These are phyloP conservation scores for Prunella himalayana DNA, from an alignment of 2,113 vertebrate species.

Conservation along the genomic window DNA sequence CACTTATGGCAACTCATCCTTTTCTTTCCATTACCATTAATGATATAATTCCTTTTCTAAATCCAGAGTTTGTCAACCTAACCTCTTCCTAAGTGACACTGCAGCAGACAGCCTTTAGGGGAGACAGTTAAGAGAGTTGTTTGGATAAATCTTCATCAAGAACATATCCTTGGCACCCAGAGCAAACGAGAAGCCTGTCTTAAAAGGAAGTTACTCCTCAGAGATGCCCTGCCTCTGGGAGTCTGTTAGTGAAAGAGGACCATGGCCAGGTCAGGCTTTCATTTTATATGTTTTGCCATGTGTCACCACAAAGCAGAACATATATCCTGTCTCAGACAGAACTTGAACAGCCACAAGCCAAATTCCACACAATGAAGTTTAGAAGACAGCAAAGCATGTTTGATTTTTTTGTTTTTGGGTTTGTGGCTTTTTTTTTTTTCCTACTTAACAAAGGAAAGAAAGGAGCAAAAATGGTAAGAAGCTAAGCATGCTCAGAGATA, in stretches of 20 bases:
- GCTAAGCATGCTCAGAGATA: not conserved
- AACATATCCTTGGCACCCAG: not conserved
- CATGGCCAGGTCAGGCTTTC: not conserved
- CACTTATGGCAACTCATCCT: not conserved
- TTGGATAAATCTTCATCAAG: slow-evolving; percentile 6
- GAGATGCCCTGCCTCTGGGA: not conserved
- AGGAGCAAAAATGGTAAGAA: not conserved
- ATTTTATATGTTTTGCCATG: not conserved
- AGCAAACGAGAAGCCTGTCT: not conserved
- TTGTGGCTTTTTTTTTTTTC: too few species aligned
- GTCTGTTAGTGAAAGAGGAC: not conserved
- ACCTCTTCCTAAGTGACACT: not conserved
- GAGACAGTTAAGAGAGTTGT: not conserved
- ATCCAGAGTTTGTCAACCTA: not conserved
- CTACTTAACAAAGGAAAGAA: not conserved
- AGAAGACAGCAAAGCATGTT: not conserved
- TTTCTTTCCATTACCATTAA: not conserved
- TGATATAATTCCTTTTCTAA: not conserved
- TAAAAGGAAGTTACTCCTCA: not conserved
- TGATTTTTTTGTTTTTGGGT: not conserved
- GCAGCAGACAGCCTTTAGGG: not conserved
- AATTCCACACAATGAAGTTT: not conserved
- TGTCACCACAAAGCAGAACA: not conserved
- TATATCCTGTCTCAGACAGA: not conserved
- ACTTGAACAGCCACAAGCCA: not conserved